Evolutionary conservation across 2,113 vertebrate species (phyloP).

Genomic region (Butastur rufipennis): DNA sequence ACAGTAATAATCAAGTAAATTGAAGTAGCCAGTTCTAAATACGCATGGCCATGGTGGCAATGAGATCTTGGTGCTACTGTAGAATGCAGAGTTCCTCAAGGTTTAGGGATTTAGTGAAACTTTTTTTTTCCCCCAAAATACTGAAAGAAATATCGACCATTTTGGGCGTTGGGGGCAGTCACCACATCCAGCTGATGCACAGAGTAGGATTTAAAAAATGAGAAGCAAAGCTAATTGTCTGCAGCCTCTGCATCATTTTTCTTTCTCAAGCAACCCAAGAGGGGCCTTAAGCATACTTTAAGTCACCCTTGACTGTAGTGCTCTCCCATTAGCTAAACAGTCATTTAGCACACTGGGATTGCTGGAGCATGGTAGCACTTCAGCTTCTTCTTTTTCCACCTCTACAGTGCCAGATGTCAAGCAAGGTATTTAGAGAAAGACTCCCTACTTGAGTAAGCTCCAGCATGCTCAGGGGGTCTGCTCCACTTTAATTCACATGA

Average conservation of each 20-base stretch:
- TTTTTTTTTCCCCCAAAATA: accelerated
- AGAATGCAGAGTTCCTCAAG: not conserved
- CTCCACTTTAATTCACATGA: not conserved
- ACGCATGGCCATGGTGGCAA: not conserved
- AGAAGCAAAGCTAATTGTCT: not conserved
- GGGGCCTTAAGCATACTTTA: not conserved
- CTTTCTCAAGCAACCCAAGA: not conserved
- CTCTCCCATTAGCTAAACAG: not conserved
- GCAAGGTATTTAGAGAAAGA: not conserved
- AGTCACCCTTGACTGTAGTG: not conserved
- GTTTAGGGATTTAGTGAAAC: not conserved
- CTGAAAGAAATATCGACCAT: not conserved
- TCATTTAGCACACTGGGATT: not conserved
- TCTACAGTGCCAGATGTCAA: not conserved
- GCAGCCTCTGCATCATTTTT: not conserved
- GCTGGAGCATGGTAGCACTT: not conserved
- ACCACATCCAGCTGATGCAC: not conserved
- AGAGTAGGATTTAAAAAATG: not conserved
- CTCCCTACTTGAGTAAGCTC: not conserved
- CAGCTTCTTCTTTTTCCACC: not conserved
- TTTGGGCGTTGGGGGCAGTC: accelerated
- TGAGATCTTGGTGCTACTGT: not conserved
- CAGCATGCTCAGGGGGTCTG: not conserved
- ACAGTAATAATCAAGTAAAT: not conserved
- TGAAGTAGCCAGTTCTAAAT: not conserved